phyloP scores from a whole-genome alignment of 2,113 vertebrate species.

The Oxyura jamaicensis region DNA sequence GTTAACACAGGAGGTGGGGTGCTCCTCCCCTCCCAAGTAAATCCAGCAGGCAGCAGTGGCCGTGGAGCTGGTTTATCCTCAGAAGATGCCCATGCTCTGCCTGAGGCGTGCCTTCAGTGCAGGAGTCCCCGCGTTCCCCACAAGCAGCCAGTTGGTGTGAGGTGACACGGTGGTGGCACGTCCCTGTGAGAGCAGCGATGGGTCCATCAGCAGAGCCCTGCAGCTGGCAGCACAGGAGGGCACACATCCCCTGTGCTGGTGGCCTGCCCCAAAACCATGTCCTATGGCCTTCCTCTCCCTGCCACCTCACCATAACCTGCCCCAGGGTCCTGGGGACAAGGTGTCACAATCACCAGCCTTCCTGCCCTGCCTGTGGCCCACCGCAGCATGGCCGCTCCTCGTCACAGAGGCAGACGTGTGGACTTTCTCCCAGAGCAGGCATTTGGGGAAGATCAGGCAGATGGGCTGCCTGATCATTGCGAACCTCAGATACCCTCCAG shows the following conservation, averaged over 20 bases:
- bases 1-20: background rate
- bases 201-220: background rate
- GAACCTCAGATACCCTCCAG: background rate
- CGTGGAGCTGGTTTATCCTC: background rate
- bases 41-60: background rate
- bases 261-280: background rate
- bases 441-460: background rate
- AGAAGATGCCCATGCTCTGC: fast-evolving
- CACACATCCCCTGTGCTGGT: background rate
- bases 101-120: background rate
- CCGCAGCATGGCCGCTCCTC: fast-evolving
- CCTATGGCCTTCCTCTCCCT: background rate
- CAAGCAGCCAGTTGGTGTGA: too few species aligned
- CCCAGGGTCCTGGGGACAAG: background rate
- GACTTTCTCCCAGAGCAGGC: background rate
- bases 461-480: too few species aligned
- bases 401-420: background rate
- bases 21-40: background rate
- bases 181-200: background rate
- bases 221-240: background rate
- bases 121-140: too few species aligned
- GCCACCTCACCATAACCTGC: fast-evolving
- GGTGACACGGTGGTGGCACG: too few species aligned
- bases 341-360: background rate
- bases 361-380: background rate